Percentiles rank a stretch among this genome's conserved stretches.
Conservation (phyloP, 2,113 vertebrate species). For the Dromiciops gliroides region DNA sequence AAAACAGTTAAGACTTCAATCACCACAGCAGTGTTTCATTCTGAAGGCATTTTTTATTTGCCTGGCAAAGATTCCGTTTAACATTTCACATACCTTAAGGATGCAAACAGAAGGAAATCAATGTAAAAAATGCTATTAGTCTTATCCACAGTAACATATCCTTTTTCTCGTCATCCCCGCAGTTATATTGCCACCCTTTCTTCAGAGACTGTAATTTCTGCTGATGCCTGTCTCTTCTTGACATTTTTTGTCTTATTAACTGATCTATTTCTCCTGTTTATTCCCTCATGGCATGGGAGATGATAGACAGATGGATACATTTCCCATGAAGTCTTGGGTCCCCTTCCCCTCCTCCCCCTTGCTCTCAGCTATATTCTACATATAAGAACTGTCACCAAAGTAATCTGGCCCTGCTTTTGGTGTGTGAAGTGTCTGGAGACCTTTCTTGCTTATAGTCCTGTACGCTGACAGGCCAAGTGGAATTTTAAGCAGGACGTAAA, state of each 20-base stretch:
- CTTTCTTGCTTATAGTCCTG: conserved; percentile 21
- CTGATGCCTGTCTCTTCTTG: conserved; percentile 60
- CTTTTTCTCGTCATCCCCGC: conserved; percentile 61
- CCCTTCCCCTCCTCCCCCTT: conserved; percentile 1
- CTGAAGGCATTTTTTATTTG: conserved; percentile 19
- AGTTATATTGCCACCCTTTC: conserved; percentile 52
- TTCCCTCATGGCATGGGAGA: conserved; percentile 54
- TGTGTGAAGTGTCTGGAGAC: conserved; percentile 11
- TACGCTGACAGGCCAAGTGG: not conserved
- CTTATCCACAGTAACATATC: conserved; percentile 47
- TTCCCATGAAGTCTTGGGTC: conserved; percentile 59
- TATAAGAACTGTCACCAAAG: conserved; percentile 63
- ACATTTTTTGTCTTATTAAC: conserved; percentile 76
- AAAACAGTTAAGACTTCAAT: conserved; percentile 11
- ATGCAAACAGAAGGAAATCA: conserved; percentile 56
- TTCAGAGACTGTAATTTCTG: conserved; percentile 55
- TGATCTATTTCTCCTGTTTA: conserved; percentile 73
- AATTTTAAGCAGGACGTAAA: conserved; percentile 61
- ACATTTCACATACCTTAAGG: conserved; percentile 55
- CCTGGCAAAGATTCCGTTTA: conserved; percentile 35
- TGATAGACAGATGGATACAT: conserved; percentile 75
- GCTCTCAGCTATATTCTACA: conserved; percentile 48
- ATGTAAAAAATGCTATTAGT: conserved; percentile 40
- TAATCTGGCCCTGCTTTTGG: conserved; percentile 39
- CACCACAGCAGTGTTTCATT: conserved; percentile 20